Evolutionary conservation across 2,888 invertebrate species (phyloP).

Genomic region (Hermaeophaga mercurialis): DNA sequence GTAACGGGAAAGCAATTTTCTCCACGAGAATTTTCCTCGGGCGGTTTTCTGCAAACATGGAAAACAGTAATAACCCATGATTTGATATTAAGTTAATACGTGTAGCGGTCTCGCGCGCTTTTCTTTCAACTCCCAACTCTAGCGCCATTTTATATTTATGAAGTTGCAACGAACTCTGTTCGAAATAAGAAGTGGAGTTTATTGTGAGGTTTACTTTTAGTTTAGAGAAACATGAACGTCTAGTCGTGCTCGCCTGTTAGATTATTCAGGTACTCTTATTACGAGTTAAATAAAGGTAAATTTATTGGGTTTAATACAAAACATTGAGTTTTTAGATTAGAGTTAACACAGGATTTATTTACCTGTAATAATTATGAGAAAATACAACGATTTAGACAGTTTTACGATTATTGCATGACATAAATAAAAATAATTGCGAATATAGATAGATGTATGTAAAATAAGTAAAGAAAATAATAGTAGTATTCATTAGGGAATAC

Average conservation of each 20-base stretch:
- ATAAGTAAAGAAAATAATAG: too few relatives aligned
- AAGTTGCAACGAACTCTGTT: neutral
- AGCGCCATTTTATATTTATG: constrained; percentile 5
- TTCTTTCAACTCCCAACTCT: constrained; percentile 2
- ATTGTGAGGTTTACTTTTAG: constrained; percentile 4
- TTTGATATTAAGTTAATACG: constrained; percentile 28
- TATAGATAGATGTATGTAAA: too few relatives aligned
- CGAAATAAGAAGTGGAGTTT: constrained; percentile 7
- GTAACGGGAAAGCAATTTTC: constrained; percentile 29
- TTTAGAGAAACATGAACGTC: neutral
- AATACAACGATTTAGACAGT: too few relatives aligned
- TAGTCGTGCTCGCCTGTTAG: neutral
- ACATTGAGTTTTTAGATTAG: too few relatives aligned
- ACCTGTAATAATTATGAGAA: too few relatives aligned
- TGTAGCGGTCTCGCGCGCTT: constrained; percentile 21
- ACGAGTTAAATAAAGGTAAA: too few relatives aligned
- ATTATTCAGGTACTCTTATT: too few relatives aligned
- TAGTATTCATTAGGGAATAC: too few relatives aligned
- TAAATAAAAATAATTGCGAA: too few relatives aligned
- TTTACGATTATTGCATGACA: too few relatives aligned
- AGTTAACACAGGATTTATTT: too few relatives aligned
- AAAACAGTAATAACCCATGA: constrained; percentile 31
- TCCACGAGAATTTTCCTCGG: constrained; percentile 17
- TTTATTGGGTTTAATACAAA: too few relatives aligned
- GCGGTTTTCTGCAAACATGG: constrained; percentile 26